Percentiles rank a stretch among this genome's conserved stretches.
These are phyloP conservation scores for Cheilosia impressa DNA, from an alignment of 2,888 invertebrate species.

Conservation along the genomic window DNA sequence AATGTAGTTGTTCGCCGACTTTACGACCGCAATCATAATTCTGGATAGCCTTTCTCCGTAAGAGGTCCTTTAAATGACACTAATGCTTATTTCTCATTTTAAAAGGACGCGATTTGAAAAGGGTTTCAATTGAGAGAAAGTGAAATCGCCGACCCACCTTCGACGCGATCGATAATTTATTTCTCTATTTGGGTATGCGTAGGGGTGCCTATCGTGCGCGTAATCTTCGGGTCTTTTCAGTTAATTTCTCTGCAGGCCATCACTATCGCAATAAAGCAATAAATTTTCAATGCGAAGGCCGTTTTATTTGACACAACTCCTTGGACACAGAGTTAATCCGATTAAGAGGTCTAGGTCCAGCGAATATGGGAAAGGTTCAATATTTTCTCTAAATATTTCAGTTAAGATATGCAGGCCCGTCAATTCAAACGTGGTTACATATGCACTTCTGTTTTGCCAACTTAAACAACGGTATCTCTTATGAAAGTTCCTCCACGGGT, in stretches of 20 bases:
- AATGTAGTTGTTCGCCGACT: conserved; percentile 62
- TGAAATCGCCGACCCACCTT: conserved; percentile 43
- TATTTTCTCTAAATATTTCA: too few relatives aligned
- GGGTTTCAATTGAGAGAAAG: conserved; percentile 42
- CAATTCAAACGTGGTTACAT: too few relatives aligned
- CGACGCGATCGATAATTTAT: conserved; percentile 48
- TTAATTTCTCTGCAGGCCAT: conserved; percentile 8
- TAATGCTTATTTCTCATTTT: conserved; percentile 58
- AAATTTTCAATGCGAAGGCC: conserved; percentile 37
- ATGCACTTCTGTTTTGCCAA: not conserved
- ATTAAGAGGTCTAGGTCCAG: not conserved
- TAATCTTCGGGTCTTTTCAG: conserved; percentile 1
- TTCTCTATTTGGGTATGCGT: conserved; percentile 55
- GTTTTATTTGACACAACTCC: conserved; percentile 19
- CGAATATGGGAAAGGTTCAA: too few relatives aligned
- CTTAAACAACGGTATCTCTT: not conserved
- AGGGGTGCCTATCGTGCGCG: conserved; percentile 7
- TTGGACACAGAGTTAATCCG: conserved; percentile 31
- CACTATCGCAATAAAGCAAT: conserved; percentile 45
- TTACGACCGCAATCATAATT: conserved; percentile 74
- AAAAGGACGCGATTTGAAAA: conserved; percentile 38
- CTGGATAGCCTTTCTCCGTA: conserved; percentile 29
- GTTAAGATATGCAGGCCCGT: not conserved
- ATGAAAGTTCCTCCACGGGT: conserved; percentile 7
- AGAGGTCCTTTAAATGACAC: conserved; percentile 54